phyloP scores from a whole-genome alignment of 2,888 invertebrate species.

The Xestia xanthographa region DNA sequence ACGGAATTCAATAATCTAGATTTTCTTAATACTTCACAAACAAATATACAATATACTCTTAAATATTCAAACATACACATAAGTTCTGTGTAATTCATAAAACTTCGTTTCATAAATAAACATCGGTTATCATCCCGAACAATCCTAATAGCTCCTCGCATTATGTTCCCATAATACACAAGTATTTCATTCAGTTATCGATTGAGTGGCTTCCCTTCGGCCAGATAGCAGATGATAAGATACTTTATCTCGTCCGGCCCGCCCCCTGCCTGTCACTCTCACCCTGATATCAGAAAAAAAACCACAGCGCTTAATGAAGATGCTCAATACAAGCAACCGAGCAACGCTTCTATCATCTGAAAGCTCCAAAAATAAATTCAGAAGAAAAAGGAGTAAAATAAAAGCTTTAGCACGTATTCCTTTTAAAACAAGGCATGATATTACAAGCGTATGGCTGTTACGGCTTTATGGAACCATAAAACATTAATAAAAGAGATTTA shows the following conservation, averaged over 20 bases:
- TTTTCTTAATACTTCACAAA: not conserved
- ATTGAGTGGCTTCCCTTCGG: slow-evolving; percentile 79
- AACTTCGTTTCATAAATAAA: slow-evolving; percentile 49
- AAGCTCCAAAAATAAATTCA: slow-evolving; percentile 7
- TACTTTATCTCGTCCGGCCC: slow-evolving; percentile 81
- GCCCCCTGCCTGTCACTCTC: slow-evolving; percentile 75
- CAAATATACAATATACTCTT: too few species aligned
- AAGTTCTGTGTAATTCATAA: slow-evolving; percentile 8
- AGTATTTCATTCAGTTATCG: slow-evolving; percentile 76
- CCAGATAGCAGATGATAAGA: slow-evolving; percentile 84
- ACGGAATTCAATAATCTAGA: not conserved
- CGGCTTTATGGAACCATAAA: slow-evolving; percentile 30
- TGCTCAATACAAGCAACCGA: slow-evolving; percentile 26
- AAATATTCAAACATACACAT: slow-evolving; percentile 17
- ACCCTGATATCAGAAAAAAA: slow-evolving; percentile 72
- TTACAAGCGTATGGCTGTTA: slow-evolving; percentile 31
- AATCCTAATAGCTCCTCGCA: slow-evolving; percentile 58
- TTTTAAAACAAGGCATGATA: slow-evolving; percentile 26
- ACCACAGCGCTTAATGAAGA: slow-evolving; percentile 45
- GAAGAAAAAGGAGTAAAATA: slow-evolving; percentile 6
- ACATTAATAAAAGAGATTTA: slow-evolving; percentile 34
- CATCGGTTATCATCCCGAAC: slow-evolving; percentile 38
- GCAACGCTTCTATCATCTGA: slow-evolving; percentile 15
- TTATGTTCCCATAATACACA: slow-evolving; percentile 66
- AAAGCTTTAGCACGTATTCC: slow-evolving; percentile 14